These are phyloP conservation scores for Andrena cerasifolii DNA, from an alignment of 1,140 invertebrate species.

Conservation along the genomic window DNA sequence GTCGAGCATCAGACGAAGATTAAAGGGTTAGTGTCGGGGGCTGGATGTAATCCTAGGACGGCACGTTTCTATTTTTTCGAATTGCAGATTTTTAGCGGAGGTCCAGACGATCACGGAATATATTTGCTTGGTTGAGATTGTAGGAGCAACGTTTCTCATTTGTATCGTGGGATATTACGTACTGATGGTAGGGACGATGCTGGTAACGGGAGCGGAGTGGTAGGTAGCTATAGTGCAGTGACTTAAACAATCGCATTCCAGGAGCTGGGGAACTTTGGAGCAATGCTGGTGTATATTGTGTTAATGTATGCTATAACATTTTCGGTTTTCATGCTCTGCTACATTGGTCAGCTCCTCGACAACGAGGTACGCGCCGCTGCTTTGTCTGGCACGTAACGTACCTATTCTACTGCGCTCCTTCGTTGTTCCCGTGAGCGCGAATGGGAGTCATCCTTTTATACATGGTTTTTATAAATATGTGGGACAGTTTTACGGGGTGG, in stretches of 20 bases:
- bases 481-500: no score
- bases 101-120: conserved; percentile 40
- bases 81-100: conserved; percentile 48
- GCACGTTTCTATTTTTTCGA: no score
- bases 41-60: no score
- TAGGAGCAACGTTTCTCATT: conserved; percentile 59
- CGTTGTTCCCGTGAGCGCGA: no score
- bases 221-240: no score
- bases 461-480: no score
- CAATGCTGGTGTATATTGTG: no score
- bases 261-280: no score
- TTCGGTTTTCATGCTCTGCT: conserved; percentile 62
- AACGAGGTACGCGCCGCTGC: conserved; percentile 51
- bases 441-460: no score
- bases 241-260: no score
- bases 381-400: background rate
- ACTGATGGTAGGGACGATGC: conserved; percentile 40
- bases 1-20: conserved; percentile 52
- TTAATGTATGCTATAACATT: conserved; percentile 16
- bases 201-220: no score
- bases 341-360: conserved; percentile 64
- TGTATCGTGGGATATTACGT: conserved; percentile 62
- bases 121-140: conserved; percentile 65
- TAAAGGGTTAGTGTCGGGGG: conserved; percentile 14
- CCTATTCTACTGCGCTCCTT: no score